Conservation (phyloP, 2,888 invertebrate species). For the Athalia rosae region DNA sequence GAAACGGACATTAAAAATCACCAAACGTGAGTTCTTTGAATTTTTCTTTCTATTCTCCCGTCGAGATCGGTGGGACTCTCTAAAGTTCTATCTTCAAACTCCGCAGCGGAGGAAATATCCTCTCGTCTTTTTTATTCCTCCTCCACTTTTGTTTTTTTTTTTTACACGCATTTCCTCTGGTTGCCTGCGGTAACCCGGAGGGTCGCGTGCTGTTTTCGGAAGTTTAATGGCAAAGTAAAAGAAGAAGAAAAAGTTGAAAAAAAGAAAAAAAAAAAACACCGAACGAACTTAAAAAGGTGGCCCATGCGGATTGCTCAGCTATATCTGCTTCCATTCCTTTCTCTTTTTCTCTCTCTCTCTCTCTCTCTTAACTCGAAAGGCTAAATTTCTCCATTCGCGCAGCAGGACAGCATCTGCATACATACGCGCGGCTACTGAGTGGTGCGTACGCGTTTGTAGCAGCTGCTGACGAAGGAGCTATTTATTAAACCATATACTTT, state of each 20-base stretch:
- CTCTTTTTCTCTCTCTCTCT: too few relatives aligned
- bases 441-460: not conserved
- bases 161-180: conserved; percentile 8
- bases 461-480: conserved; percentile 4
- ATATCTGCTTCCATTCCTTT: not conserved
- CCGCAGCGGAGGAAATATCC: not conserved
- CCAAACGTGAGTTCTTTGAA: too few relatives aligned
- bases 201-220: conserved; percentile 52
- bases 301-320: not conserved
- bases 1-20: too few relatives aligned
- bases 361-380: not conserved
- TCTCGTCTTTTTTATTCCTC: not conserved
- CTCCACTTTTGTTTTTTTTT: not conserved
- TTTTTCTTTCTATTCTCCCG: too few relatives aligned
- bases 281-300: not conserved
- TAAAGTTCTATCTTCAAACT: too few relatives aligned
- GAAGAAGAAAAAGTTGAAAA: not conserved
- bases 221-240: conserved; percentile 29
- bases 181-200: not conserved
- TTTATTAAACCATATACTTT: conserved; percentile 13
- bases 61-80: too few relatives aligned
- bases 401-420: conserved; percentile 55
- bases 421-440: conserved; percentile 12
- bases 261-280: too few relatives aligned
- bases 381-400: not conserved